These are phyloP conservation scores for Tribolium freemani DNA, from an alignment of 2,888 invertebrate genomes.

Conservation along the genomic window DNA sequence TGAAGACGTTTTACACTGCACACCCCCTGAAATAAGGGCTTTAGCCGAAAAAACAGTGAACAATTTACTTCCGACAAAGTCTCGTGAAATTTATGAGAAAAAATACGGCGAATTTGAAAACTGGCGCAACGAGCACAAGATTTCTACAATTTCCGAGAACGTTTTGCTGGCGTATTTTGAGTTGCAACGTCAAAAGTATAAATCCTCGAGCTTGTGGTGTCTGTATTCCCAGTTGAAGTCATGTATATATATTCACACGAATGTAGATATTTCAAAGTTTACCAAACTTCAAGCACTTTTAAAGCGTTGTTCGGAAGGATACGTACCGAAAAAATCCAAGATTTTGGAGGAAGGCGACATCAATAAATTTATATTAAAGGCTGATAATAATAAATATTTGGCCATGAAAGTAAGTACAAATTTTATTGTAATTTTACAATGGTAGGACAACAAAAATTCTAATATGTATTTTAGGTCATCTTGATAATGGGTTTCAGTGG, in stretches of 20 bases:
- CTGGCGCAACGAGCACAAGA: no score
- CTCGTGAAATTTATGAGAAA: conserved; percentile 21
- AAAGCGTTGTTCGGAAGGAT: conserved; percentile 26
- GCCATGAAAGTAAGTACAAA: conserved; percentile 36
- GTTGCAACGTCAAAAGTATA: conserved; percentile 24
- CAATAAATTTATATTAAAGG: conserved; percentile 26
- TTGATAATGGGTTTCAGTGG: conserved; percentile 28
- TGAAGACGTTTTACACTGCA: no score
- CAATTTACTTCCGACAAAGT: conserved; percentile 33
- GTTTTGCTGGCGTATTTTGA: conserved; percentile 40
- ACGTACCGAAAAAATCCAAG: conserved; percentile 39
- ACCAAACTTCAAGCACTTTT: conserved; percentile 32
- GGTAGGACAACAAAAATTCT: no score
- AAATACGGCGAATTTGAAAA: conserved; percentile 19
- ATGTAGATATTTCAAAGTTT: conserved; percentile 43
- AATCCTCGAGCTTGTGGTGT: conserved; percentile 38
- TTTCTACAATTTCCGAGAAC: conserved; percentile 32
- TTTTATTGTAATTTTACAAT: no score
- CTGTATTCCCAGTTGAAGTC: conserved; percentile 35
- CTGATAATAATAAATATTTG: conserved; percentile 30
- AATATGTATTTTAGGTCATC: conserved; percentile 7
- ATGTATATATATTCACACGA: conserved; percentile 26
- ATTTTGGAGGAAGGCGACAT: conserved; percentile 29
- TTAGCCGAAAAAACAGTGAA: conserved; percentile 10
- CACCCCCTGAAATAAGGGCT: conserved; percentile 33